Conservation (phyloP, 2,113 vertebrate species). For the Nicator chloris region DNA sequence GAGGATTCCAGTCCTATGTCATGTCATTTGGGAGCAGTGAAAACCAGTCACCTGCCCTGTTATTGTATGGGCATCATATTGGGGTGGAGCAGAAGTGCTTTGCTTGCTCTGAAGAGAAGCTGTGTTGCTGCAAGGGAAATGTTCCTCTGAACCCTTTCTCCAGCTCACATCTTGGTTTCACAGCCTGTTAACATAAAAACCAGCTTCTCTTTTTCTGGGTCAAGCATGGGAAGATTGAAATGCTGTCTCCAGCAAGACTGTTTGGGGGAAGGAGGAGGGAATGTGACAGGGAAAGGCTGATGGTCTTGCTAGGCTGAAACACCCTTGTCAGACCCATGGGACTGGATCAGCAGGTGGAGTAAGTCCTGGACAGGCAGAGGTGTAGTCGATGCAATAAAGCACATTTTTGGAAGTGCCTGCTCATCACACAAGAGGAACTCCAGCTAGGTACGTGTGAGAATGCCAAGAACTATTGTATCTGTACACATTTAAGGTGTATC, state of each 20-base stretch:
- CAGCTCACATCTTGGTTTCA: background rate
- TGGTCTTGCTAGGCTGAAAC: background rate
- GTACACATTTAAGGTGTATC: background rate
- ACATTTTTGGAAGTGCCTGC: background rate
- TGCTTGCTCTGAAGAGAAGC: background rate
- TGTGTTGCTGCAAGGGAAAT: background rate
- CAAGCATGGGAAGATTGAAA: background rate
- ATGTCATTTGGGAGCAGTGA: background rate
- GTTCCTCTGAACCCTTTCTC: background rate
- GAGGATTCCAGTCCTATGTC: background rate
- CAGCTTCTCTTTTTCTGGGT: background rate
- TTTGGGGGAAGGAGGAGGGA: background rate
- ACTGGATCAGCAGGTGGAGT: background rate
- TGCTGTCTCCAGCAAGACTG: background rate
- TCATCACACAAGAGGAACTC: background rate
- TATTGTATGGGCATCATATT: background rate
- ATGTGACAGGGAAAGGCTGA: background rate
- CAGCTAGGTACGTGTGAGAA: background rate
- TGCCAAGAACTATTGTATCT: background rate
- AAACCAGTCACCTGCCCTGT: background rate
- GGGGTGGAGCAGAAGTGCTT: background rate
- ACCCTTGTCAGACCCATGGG: background rate
- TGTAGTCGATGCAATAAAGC: background rate
- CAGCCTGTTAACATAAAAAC: background rate
- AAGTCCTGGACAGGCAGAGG: background rate